A percentile compares a stretch with the other conserved stretches of the same genome.
These are phyloP conservation scores for Leptodactylus fallax DNA, from an alignment of 2,797 vertebrate genomes.

Conservation along the genomic window DNA sequence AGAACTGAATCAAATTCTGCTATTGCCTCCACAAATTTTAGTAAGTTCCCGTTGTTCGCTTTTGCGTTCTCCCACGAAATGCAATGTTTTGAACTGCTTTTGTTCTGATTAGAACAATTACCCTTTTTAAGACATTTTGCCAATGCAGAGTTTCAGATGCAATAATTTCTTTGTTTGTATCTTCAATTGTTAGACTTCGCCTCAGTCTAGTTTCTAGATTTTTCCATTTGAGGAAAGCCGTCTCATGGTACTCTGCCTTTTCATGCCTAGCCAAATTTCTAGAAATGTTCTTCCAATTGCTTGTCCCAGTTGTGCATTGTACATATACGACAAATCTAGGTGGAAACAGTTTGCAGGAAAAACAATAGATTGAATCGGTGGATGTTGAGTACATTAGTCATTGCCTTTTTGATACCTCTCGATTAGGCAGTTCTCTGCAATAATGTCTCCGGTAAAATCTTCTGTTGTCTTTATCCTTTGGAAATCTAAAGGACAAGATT, in stretches of 20 bases:
- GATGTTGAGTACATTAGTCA: background rate
- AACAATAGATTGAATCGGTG: background rate
- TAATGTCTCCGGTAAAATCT: background rate
- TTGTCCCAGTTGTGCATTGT: too few species aligned
- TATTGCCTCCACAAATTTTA: background rate
- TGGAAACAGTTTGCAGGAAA: background rate
- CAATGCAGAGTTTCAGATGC: background rate
- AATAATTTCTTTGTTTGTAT: background rate
- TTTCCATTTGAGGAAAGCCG: too few species aligned
- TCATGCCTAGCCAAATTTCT: too few species aligned
- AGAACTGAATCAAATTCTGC: background rate
- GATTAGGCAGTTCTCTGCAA: conserved; percentile 1
- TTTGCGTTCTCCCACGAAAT: background rate
- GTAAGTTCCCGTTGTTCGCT: background rate
- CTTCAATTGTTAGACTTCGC: too few species aligned
- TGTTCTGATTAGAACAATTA: background rate
- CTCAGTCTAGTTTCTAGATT: too few species aligned
- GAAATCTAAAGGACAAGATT: background rate
- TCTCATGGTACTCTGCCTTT: too few species aligned
- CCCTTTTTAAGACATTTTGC: conserved; percentile 10
- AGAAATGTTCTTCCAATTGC: background rate
- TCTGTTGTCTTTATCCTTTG: background rate
- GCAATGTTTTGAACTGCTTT: background rate
- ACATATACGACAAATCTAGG: background rate
- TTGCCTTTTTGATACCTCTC: background rate